Percentiles rank a stretch among this genome's conserved stretches.
phyloP scores from a whole-genome alignment of 2,113 vertebrate species.

The Tragelaphus imberbis region DNA sequence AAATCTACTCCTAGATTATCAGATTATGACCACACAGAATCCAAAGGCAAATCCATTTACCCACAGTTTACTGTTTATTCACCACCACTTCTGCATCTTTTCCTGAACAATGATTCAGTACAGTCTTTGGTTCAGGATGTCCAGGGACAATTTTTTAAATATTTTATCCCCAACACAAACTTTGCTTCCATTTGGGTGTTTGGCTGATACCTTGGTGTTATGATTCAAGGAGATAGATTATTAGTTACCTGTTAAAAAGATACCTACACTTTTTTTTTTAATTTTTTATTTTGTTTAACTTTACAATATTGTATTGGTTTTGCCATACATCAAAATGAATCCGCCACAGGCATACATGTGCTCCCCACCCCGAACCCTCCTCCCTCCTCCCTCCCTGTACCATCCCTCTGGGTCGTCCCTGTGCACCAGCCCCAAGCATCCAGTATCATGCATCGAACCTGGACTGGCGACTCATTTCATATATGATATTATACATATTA shows the following conservation, averaged over 20 bases:
- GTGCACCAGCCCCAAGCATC: too few relatives aligned
- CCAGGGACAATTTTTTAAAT: neutral
- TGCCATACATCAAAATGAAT: too few relatives aligned
- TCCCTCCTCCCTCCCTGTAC: too few relatives aligned
- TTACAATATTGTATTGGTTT: too few relatives aligned
- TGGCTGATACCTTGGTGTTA: neutral
- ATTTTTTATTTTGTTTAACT: too few relatives aligned
- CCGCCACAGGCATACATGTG: too few relatives aligned
- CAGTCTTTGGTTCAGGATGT: neutral
- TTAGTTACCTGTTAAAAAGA: neutral
- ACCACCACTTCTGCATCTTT: neutral
- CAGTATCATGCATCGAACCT: too few relatives aligned
- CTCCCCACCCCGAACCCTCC: too few relatives aligned
- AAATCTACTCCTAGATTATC: constrained; percentile 7
- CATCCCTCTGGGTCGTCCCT: too few relatives aligned
- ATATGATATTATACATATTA: too few relatives aligned
- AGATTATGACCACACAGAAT: constrained; percentile 1
- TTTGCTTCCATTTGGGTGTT: neutral
- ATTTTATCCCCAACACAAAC: neutral
- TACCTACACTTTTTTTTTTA: too few relatives aligned
- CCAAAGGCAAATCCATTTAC: neutral
- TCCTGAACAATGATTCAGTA: neutral
- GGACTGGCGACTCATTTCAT: too few relatives aligned
- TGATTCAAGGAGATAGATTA: neutral
- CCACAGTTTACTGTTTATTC: neutral